Evolutionary conservation across 1,140 invertebrate genomes (phyloP), one percentile per base, ranked within the genome.

Genomic region (Pogonomyrmex barbatus): DNA sequence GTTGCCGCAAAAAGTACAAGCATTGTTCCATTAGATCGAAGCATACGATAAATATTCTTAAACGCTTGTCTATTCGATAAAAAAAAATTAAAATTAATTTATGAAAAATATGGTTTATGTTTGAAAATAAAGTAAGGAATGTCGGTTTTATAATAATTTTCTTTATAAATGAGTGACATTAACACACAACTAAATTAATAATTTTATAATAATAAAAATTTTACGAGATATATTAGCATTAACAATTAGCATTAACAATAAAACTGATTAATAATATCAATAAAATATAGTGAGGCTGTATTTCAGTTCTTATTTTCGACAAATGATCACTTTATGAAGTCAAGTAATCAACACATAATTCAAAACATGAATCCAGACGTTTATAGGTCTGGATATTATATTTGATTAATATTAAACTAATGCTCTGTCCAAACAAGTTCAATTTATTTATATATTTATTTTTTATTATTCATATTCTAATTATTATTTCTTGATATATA

Each of bases 11-110:
- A n/a, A 14, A 45, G 2, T n/a, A 42, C 3, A 78, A 78, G 42
- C 17, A 78, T 63, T 24, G 14, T 78, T 50, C 75, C 75, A 39
- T 45, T 45, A 8, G 30, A 45, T 36, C 45, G 58, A 50, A 78
- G 30, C 58, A 78, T 62, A 8, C 5, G 6, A 50, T 78, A 36
- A 47, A 78, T 78, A 50, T 78, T 78, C 1, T 54, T 8, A 63
- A 78, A 78, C 1, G 58, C 30, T 36, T 50, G 58, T 36, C 75
- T 78, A 33, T 63, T 63, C 5, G 12, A 77, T 36, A 50, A 77
- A 50, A 39, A 56, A 63, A 39, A 36, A 12, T 6, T 33, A 0
- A 50, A 50, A 70, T 70, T 47, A 50, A 47, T 68, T 47, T 52
- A 10, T 5, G 1, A 50, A 50, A 14, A 24, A 68, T 24, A 24